Conservation (phyloP, 2,888 invertebrate genomes). For the Pediacus dermestoides region DNA sequence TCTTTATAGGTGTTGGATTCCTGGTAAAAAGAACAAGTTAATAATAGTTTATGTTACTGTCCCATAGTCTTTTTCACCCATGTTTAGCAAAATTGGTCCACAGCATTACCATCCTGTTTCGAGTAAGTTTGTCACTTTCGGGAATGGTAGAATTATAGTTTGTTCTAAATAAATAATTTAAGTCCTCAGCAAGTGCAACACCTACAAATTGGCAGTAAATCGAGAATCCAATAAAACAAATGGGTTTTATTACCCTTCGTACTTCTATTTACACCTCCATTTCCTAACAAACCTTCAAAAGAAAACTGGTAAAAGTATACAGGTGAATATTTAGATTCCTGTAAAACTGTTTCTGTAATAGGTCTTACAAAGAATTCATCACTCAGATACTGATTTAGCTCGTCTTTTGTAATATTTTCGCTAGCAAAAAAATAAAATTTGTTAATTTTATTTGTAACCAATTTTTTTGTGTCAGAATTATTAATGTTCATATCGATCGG, state of each 20-base stretch:
- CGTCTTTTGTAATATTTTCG: too few species aligned
- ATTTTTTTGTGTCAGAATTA: too few species aligned
- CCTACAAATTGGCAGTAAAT: conserved; percentile 21
- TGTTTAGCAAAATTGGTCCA: conserved; percentile 38
- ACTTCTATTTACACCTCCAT: too few species aligned
- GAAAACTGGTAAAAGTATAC: conserved; percentile 34
- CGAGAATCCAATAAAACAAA: conserved; percentile 1
- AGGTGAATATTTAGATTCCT: conserved; percentile 45
- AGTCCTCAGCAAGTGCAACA: conserved; percentile 31
- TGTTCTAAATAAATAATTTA: conserved; percentile 26
- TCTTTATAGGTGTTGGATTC: too few species aligned
- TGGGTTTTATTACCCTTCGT: too few species aligned
- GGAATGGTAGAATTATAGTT: conserved; percentile 15
- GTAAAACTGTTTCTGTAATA: conserved; percentile 43
- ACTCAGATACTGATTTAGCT: conserved; percentile 51
- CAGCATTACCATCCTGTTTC: conserved; percentile 26
- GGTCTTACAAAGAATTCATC: conserved; percentile 50
- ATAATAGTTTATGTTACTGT: too few species aligned
- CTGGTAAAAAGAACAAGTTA: too few species aligned
- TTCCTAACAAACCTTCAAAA: conserved; percentile 28
- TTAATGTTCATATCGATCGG: too few species aligned
- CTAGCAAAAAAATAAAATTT: too few species aligned
- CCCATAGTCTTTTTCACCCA: too few species aligned
- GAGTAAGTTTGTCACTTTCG: conserved; percentile 21
- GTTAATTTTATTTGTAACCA: too few species aligned